Base-by-base conservation (phyloP, 2,797 vertebrate species). In the Thripadectes ignobilis region DNA sequence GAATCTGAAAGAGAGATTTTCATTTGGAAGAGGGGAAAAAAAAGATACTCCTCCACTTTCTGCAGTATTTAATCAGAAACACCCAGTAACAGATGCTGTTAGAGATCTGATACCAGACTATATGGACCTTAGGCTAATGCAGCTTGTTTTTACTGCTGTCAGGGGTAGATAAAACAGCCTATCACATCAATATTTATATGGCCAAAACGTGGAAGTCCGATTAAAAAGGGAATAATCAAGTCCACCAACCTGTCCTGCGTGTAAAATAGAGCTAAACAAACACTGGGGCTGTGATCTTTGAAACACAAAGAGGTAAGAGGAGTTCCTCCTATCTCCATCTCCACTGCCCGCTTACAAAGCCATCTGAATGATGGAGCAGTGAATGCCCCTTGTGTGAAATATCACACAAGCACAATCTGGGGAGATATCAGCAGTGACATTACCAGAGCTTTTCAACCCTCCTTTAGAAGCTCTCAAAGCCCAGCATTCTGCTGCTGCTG, bases 401-500 rank as follows among this genome's bases (percentile, higher is more conserved):
- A 98, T 98, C 99, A 99, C 98, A 98, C 98, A 98, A 98, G 97
- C 77, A 97, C 97, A 98, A 97, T 96, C 30, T 94, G 89, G 97
- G 94, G 88, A 98, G 98, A 98, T 95, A 97, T 97, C 97, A 96
- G 97, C 97, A 97, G 91, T 94, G 96, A 97, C 97, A 97, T 97
- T 97, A 97, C 89, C 93, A 95, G 97, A 97, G 97, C 97, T 96
- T 98, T 97, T 98, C 98, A 97, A 85, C 91, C 96, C 93, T 95
- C 96, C 97, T 97, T 97, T 95, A 76, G 67, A 62, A 88, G 97
- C 88, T 85, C 94, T 93, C 96, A 97, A 97, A 95, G 88, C 72
- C 75, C 86, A 92, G 96, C 45, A 94, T 96, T 96, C 97, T 97
- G 80, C 94, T 94, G 96, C 98, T 96, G 96, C 95, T 89, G 92